These are phyloP conservation scores for Cephalophus harveyi DNA, from an alignment of 2,113 vertebrate genomes.

Conservation along the genomic window DNA sequence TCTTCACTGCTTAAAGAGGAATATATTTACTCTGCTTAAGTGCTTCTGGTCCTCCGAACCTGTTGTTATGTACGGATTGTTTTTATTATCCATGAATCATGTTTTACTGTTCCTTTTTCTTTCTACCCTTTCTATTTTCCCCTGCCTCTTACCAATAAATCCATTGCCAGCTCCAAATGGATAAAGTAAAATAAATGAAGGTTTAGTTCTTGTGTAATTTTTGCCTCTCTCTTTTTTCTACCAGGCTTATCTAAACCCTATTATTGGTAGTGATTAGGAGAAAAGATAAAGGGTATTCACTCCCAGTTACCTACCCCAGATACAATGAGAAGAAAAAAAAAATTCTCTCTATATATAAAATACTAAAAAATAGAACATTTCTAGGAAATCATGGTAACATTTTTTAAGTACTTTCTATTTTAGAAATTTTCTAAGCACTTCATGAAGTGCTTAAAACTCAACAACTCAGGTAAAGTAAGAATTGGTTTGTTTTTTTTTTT, in stretches of 20 bases:
- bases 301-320: not conserved
- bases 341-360: not conserved
- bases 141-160: constrained; percentile 50
- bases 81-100: constrained; percentile 76
- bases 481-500: not conserved
- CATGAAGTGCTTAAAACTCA: not conserved
- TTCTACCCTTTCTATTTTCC: constrained; percentile 23
- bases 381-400: not conserved
- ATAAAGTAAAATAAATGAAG: not conserved
- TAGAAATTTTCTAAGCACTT: not conserved
- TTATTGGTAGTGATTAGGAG: not conserved
- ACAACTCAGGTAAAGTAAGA: not conserved
- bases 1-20: constrained; percentile 75
- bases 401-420: not conserved
- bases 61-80: constrained; percentile 78
- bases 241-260: not conserved
- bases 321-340: not conserved
- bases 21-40: constrained; percentile 78
- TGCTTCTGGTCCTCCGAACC: constrained; percentile 61
- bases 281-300: not conserved
- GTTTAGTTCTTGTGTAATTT: not conserved
- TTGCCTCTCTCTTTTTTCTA: not conserved
- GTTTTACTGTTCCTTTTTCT: constrained; percentile 62
- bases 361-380: not conserved
- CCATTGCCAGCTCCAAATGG: constrained; percentile 46